phyloP scores from a whole-genome alignment of 1,140 invertebrate species.

The Drosophila sechellia region DNA sequence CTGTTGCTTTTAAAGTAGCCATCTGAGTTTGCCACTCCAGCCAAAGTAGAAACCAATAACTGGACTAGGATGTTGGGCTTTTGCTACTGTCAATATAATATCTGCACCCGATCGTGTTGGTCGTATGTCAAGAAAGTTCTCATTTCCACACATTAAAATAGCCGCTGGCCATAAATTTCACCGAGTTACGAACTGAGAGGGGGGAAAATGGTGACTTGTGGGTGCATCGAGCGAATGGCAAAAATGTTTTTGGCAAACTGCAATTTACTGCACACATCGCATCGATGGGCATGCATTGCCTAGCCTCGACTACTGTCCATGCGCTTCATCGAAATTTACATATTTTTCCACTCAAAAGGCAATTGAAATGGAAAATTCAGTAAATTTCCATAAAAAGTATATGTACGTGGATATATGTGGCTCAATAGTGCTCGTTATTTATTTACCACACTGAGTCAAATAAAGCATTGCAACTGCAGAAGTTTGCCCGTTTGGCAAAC shows the following conservation, averaged over 20 bases:
- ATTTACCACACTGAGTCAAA: conserved; percentile 60
- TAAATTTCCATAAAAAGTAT: conserved; percentile 48
- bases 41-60: conserved; percentile 23
- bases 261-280: conserved; percentile 74
- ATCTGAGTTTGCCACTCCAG: background rate
- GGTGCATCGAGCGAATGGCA: conserved; percentile 54
- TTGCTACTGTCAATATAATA: conserved; percentile 66
- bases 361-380: conserved; percentile 73
- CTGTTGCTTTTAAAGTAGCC: too few relatives aligned
- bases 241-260: conserved; percentile 81
- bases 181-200: background rate
- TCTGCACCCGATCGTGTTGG: conserved; percentile 38
- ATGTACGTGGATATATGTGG: conserved; percentile 15
- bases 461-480: conserved; percentile 37
- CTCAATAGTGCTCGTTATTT: conserved; percentile 60
- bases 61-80: conserved; percentile 36
- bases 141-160: conserved; percentile 79
- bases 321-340: conserved; percentile 64
- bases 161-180: conserved; percentile 60
- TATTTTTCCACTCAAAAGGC: conserved; percentile 80
- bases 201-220: background rate
- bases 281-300: conserved; percentile 36
- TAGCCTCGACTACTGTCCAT: conserved; percentile 51
- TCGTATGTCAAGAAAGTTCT: conserved; percentile 69
- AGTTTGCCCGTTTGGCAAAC: conserved; percentile 11